These are phyloP conservation scores for Drosophila quinaria DNA, from an alignment of 2,888 invertebrate species.

Conservation along the genomic window DNA sequence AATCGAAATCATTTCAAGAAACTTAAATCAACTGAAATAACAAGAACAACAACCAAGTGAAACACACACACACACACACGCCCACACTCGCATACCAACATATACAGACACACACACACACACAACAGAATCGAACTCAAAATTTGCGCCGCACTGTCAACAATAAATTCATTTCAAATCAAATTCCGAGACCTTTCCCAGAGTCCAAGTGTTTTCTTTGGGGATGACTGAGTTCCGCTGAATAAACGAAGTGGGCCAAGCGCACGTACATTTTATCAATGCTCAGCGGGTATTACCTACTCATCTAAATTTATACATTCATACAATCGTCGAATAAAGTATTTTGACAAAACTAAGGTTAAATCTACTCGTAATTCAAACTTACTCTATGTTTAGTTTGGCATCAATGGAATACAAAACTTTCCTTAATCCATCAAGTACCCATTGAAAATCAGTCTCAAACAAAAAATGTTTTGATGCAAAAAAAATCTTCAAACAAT, in stretches of 20 bases:
- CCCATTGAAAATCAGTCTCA: too few relatives aligned
- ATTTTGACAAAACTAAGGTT: too few relatives aligned
- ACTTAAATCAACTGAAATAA: slow-evolving; percentile 39
- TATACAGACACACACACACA: slow-evolving; percentile 13
- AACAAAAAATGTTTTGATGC: too few relatives aligned
- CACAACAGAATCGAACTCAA: slow-evolving; percentile 16
- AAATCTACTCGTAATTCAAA: too few relatives aligned
- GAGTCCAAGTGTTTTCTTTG: background rate
- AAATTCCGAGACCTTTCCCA: slow-evolving; percentile 21
- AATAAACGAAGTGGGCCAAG: slow-evolving; percentile 27
- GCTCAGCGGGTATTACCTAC: slow-evolving; percentile 43
- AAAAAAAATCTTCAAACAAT: too few relatives aligned
- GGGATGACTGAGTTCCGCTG: background rate
- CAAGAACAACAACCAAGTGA: slow-evolving; percentile 22
- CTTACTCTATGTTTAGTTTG: too few relatives aligned
- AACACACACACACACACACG: slow-evolving; percentile 1
- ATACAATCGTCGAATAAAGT: too few relatives aligned
- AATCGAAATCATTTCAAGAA: slow-evolving; percentile 44
- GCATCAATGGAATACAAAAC: too few relatives aligned
- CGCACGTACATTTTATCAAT: slow-evolving; percentile 68
- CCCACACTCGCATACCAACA: slow-evolving; percentile 1
- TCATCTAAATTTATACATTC: slow-evolving; percentile 8
- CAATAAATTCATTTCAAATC: slow-evolving; percentile 65
- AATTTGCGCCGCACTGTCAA: slow-evolving; percentile 44
- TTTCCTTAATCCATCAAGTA: too few relatives aligned